Conservation (phyloP, 2,113 vertebrate species). For the Aleadryas rufinucha region DNA sequence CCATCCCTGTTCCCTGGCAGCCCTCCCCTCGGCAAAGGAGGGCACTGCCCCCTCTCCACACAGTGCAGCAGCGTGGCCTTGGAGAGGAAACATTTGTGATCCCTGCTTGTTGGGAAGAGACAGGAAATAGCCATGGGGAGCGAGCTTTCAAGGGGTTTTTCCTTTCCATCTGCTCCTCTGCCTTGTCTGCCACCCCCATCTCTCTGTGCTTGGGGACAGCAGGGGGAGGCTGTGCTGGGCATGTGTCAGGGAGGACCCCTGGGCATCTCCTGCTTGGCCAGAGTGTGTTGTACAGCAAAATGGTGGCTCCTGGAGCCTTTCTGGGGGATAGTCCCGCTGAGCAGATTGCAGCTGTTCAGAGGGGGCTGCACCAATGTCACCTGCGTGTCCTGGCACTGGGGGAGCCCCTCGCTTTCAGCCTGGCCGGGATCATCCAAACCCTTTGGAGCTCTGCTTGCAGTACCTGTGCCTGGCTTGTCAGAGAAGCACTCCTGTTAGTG, state of each 20-base stretch:
- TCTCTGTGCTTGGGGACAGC: rapidly evolving
- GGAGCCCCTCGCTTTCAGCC: background rate
- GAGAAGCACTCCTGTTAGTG: background rate
- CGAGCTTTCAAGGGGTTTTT: background rate
- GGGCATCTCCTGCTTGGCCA: background rate
- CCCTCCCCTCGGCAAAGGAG: background rate
- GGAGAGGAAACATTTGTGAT: background rate
- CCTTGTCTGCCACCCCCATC: background rate
- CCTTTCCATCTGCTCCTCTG: background rate
- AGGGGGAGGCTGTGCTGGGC: background rate
- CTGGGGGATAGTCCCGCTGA: background rate
- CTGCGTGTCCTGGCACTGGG: rapidly evolving
- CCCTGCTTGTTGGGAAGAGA: background rate
- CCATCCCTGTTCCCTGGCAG: background rate
- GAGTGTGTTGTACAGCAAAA: background rate
- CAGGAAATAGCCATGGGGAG: background rate
- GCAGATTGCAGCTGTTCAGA: slow-evolving; percentile 1
- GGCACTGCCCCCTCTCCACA: background rate
- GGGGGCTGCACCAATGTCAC: background rate
- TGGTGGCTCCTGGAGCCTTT: slow-evolving; percentile 30
- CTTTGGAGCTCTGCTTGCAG: background rate
- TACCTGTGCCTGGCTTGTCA: background rate
- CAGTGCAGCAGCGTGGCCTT: background rate
- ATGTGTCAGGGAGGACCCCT: background rate
- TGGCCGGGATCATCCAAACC: rapidly evolving